phyloP scores from a whole-genome alignment of 2,797 vertebrate genomes.

The Glossophaga mutica region DNA sequence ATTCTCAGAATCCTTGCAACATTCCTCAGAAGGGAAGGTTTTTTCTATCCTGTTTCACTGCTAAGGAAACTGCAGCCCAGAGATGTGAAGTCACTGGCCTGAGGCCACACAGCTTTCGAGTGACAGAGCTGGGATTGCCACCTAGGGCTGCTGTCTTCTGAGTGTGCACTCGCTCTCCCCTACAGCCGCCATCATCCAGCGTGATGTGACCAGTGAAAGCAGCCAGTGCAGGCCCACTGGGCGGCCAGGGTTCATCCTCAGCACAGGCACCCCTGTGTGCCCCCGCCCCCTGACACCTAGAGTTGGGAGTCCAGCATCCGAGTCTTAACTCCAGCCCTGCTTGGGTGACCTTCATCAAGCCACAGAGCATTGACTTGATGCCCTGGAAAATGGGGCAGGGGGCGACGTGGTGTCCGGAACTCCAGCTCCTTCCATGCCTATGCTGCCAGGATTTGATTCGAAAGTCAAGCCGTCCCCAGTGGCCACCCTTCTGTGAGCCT shows the following conservation, averaged over 20 bases:
- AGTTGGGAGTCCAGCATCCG: accelerated
- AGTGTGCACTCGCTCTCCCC: neutral
- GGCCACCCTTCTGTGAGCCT: neutral
- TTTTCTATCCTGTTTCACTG: neutral
- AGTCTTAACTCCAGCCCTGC: neutral
- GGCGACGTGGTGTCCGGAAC: neutral
- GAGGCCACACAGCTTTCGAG: neutral
- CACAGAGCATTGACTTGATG: neutral
- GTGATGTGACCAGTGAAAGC: neutral
- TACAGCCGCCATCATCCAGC: neutral
- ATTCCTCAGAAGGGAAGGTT: neutral
- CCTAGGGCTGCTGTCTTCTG: neutral
- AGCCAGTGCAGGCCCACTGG: neutral
- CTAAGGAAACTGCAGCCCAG: neutral
- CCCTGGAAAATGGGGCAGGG: neutral
- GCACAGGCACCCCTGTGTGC: neutral
- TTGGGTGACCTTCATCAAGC: neutral
- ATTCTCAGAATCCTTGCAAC: neutral
- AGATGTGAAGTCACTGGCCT: neutral
- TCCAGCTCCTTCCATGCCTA: neutral
- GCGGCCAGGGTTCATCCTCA: neutral
- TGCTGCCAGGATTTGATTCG: neutral
- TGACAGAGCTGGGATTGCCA: neutral
- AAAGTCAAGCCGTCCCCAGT: neutral
- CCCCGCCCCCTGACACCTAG: neutral